Conservation (phyloP, 2,113 vertebrate species). For the Sminthopsis crassicaudata region DNA sequence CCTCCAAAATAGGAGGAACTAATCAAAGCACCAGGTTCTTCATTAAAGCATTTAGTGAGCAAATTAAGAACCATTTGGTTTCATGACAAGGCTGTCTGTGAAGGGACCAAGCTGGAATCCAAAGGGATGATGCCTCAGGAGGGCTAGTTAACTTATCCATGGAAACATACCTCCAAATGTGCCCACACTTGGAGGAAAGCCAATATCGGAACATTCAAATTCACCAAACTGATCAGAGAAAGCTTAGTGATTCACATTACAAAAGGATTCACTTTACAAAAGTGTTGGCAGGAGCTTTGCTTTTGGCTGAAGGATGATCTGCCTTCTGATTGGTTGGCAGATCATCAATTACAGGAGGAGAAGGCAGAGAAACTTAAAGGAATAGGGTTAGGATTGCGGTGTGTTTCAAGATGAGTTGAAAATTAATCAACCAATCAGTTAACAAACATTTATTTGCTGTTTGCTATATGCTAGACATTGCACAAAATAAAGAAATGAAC, state of each 20-base stretch:
- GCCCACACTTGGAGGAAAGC: constrained; percentile 39
- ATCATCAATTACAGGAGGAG: not conserved
- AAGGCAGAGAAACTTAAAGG: not conserved
- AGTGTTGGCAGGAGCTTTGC: constrained; percentile 39
- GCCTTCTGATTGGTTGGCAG: not conserved
- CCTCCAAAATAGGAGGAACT: constrained; percentile 69
- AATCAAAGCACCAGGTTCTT: constrained; percentile 59
- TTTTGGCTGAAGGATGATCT: constrained; percentile 23
- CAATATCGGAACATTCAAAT: constrained; percentile 26
- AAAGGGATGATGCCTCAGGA: constrained; percentile 24
- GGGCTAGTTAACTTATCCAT: constrained; percentile 69
- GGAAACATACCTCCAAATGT: constrained; percentile 58
- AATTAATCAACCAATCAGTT: constrained; percentile 3
- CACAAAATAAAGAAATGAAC: not conserved
- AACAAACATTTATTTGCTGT: not conserved
- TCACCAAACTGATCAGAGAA: constrained; percentile 67
- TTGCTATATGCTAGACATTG: not conserved
- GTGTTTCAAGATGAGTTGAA: not conserved
- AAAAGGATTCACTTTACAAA: constrained; percentile 46
- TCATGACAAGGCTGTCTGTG: constrained; percentile 53
- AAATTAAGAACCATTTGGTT: constrained; percentile 73
- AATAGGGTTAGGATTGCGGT: not conserved
- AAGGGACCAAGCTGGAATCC: constrained; percentile 3
- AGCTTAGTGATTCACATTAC: constrained; percentile 36
- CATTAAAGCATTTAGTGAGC: constrained; percentile 71